Evolutionary conservation across 2,797 vertebrate genomes (phyloP), one percentile per base, ranked within the genome.

Genomic region (Liparis tanakae): DNA sequence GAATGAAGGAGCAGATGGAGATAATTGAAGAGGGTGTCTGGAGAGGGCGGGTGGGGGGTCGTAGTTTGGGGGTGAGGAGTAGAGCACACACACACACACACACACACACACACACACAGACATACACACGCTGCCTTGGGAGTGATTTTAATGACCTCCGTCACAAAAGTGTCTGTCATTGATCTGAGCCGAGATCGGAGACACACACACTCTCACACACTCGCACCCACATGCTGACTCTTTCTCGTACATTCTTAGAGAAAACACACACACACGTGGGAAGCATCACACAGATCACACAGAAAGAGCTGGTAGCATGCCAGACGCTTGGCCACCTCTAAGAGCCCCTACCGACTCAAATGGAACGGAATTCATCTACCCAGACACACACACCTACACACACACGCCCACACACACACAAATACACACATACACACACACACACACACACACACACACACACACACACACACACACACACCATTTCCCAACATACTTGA

Each of bases 101-200:
- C 79, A 64, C 56, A 44, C 76, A 67, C 64, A 92, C 90, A 77
- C 79, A 51, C 68, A 92, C 90, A 77, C 56, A 55, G 73, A 64
- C 56, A 44, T 76, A 67, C 64, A 92, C 90, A 78, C 64, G 94
- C 93, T 95, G 94, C 94, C 94, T 90, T 93, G 93, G 94, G 94
- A 96, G 90, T 88, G 85, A 91, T 95, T 94, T 93, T 94, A 95
- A 95, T 96, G 94, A 94, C 93, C 94, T 91, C 88, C 89, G 88
- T 94, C 94, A 91, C 90, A 87, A 90, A 92, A 91, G 85, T 89
- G 88, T 88, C 91, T 92, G 87, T 93, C 91, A 92, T 89, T 87
- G 85, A 89, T 93, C 91, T 93, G 90, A 73, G 82, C 81, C 68
- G 15, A 81, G 78, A 84, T 76, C 67, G 79, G 51, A 80, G 44